Conservation (phyloP, 35 echinoderm and acorn worm genomes). For the Anneissia japonica region DNA sequence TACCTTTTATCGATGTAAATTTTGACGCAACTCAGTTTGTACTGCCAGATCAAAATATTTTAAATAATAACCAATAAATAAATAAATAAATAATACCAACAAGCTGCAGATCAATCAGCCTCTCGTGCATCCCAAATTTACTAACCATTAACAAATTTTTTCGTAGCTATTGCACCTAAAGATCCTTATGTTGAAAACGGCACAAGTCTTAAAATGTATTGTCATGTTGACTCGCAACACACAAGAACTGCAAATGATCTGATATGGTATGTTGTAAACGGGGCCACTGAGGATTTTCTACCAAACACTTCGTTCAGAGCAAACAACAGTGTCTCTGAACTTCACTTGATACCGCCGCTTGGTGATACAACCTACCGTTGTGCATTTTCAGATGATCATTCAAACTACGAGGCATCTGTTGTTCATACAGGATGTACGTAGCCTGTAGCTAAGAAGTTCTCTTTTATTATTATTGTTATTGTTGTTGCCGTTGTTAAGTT, state of each 20-base stretch:
- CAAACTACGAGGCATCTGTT: not conserved
- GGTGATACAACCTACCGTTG: not conserved
- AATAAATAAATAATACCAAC: too few species aligned
- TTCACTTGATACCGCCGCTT: not conserved
- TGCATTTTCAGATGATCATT: not conserved
- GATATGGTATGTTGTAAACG: not conserved
- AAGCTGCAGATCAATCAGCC: too few species aligned
- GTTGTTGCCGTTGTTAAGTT: too few species aligned
- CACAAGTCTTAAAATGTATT: not conserved
- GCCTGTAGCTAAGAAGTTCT: too few species aligned
- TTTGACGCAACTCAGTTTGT: too few species aligned
- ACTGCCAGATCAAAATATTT: too few species aligned
- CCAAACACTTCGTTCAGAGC: not conserved
- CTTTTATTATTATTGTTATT: too few species aligned
- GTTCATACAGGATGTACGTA: not conserved
- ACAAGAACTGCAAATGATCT: not conserved
- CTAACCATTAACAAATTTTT: not conserved
- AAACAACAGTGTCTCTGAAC: not conserved
- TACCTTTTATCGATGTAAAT: too few species aligned
- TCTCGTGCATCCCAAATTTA: too few species aligned
- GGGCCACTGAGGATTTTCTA: not conserved
- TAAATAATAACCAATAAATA: too few species aligned
- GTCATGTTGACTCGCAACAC: not conserved
- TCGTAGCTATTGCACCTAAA: not conserved
- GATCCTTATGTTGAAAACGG: not conserved